Percentiles rank a stretch among this genome's conserved stretches.
Conservation (phyloP, 2,888 invertebrate species). For the Schrankia costaestrigalis region DNA sequence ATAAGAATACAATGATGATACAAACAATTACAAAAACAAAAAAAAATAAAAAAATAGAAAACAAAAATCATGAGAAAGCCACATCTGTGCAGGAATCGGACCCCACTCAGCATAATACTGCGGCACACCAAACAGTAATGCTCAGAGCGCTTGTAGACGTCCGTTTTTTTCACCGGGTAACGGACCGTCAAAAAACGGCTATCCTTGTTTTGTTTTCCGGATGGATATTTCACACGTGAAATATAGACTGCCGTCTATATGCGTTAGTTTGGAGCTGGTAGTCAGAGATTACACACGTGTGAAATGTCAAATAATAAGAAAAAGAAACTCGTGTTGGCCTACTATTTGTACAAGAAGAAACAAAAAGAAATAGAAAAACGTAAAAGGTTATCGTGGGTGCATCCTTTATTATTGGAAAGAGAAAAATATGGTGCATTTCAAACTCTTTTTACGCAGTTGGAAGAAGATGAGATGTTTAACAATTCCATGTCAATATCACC, state of each 20-base stretch:
- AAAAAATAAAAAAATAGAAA: no score
- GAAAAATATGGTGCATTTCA: no score
- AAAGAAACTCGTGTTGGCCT: slow-evolving; percentile 20
- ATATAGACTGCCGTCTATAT: slow-evolving; percentile 24
- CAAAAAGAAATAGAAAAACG: slow-evolving; percentile 29
- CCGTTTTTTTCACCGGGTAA: no score
- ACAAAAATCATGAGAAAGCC: no score
- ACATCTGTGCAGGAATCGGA: no score
- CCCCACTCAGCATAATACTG: no score
- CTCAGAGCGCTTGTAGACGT: no score
- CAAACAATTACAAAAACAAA: no score
- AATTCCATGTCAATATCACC: slow-evolving; percentile 27
- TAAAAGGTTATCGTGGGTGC: slow-evolving; percentile 31
- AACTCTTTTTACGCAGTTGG: no score
- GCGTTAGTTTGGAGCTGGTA: slow-evolving; percentile 19
- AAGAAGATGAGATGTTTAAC: no score
- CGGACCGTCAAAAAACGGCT: slow-evolving; percentile 16
- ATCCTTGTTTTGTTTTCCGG: slow-evolving; percentile 19
- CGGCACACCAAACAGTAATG: no score
- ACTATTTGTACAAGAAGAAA: slow-evolving; percentile 31
- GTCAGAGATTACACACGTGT: slow-evolving; percentile 17
- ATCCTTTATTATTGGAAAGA: slow-evolving; percentile 34
- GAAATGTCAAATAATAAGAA: slow-evolving; percentile 13
- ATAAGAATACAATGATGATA: no score
- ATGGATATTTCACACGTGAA: slow-evolving; percentile 13